Evolutionary conservation across 2,797 vertebrate genomes (phyloP).

Genomic region (Acanthis flammea): DNA sequence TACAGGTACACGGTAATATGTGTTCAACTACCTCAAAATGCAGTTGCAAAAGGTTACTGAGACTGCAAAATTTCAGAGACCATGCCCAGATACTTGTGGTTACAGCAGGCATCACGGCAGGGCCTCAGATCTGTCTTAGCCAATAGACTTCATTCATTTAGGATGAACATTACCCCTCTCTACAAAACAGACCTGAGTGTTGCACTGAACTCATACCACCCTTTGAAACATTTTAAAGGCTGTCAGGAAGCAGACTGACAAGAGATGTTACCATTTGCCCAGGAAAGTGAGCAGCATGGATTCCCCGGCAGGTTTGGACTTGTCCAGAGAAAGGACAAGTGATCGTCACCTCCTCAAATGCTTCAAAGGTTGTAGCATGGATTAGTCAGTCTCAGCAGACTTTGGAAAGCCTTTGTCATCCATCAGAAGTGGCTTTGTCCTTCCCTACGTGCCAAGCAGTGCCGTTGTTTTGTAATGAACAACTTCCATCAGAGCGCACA

Average conservation of each 20-base stretch:
- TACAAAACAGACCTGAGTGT: background rate
- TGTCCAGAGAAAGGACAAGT: background rate
- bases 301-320: background rate
- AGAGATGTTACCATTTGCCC: background rate
- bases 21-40: background rate
- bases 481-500: conserved; percentile 38
- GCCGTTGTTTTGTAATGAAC: conserved; percentile 46
- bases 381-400: background rate
- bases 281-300: background rate
- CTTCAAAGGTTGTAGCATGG: background rate
- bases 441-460: background rate
- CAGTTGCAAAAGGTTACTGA: background rate
- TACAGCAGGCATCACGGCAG: background rate
- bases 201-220: background rate
- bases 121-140: background rate
- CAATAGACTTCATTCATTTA: background rate
- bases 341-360: background rate
- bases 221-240: background rate
- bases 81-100: background rate
- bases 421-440: background rate
- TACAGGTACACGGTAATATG: background rate
- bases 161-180: background rate
- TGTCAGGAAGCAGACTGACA: background rate
- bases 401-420: conserved; percentile 23
- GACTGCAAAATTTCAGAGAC: background rate